Evolutionary conservation across 2,888 invertebrate species (phyloP).

Genomic region (Prostheceraeus crozeri): DNA sequence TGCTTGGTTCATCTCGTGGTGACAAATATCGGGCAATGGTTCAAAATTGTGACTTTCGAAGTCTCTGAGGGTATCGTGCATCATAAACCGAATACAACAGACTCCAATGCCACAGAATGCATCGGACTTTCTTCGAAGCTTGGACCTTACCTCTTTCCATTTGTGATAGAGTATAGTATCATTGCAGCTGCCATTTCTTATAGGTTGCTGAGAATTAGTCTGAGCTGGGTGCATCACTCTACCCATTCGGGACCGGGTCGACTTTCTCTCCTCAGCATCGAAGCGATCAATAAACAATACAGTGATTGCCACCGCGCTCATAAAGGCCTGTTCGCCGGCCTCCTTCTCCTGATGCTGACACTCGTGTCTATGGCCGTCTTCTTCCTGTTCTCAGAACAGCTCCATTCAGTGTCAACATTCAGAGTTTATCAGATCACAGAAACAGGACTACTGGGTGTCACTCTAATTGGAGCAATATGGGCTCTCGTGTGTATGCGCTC

Average conservation of each 20-base stretch:
- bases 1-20: slow-evolving; percentile 96
- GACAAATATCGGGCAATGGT: slow-evolving; percentile 94
- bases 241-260: no score
- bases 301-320: slow-evolving; percentile 37
- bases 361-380: slow-evolving; percentile 34
- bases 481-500: slow-evolving; percentile 18
- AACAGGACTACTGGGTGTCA: background rate
- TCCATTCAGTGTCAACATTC: background rate
- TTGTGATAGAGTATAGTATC: slow-evolving; percentile 38
- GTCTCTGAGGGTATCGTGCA: slow-evolving; percentile 81
- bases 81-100: no score
- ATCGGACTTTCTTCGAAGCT: slow-evolving; percentile 31
- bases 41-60: slow-evolving; percentile 84
- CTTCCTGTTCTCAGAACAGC: slow-evolving; percentile 23
- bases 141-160: slow-evolving; percentile 37
- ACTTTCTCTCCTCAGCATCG: no score
- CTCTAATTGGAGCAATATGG: no score
- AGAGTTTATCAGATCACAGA: slow-evolving; percentile 26
- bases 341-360: slow-evolving; percentile 32
- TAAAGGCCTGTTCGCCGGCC: slow-evolving; percentile 35
- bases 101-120: no score
- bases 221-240: no score
- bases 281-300: no score
- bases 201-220: no score
- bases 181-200: slow-evolving; percentile 38